Evolutionary conservation across 2,113 vertebrate species (phyloP), one percentile per base, ranked within the genome.

Genomic region (Gymnogyps californianus): DNA sequence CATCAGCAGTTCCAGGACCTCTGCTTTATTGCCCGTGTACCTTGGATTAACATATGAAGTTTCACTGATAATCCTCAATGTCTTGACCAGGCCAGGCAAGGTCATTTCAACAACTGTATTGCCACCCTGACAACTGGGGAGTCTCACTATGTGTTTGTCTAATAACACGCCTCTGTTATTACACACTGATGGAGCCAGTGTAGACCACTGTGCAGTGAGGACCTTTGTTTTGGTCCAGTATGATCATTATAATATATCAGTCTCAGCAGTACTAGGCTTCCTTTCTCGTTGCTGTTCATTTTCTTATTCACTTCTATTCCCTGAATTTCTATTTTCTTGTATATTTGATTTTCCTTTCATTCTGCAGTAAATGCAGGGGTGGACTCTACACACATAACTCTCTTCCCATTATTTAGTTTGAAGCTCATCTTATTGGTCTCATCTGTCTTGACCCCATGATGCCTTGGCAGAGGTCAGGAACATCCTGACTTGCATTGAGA

Each of bases 31-130:
- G 22, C 22, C 20, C 1, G 1, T 2, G 4, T 62, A 29, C 40
- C 59, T 67, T 67, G 67, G 11, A 74, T 62, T 69, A 83, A n/a
- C 22, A 57, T 4, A 81, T 0, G 0, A 71, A 49, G 7, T 54
- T 57, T 76, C 40, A 31, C 78, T 55, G n/a, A 3, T 79, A 62
- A 85, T 71, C 29, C 29, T 86, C 40, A 26, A 10, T 70, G 47
- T 54, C 64, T 80, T 80, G 40, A 24, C 31, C 17, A 65, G n/a
- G 47, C 3, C 49, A 62, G 15, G 6, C 13, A 26, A 69, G 32
- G 55, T 54, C 7, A 36, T 82, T 85, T 82, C 83, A 79, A 38
- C 16, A 87, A 47, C 13, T 40, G 7, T 7, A 6, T 87, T 62
- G 26, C 10, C 22, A 32, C 52, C 20, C 16, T 78, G 57, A 36